Percentiles rank a stretch among this genome's conserved stretches.
phyloP scores from a whole-genome alignment of 2,888 invertebrate genomes.

The Drosophila affinis region DNA sequence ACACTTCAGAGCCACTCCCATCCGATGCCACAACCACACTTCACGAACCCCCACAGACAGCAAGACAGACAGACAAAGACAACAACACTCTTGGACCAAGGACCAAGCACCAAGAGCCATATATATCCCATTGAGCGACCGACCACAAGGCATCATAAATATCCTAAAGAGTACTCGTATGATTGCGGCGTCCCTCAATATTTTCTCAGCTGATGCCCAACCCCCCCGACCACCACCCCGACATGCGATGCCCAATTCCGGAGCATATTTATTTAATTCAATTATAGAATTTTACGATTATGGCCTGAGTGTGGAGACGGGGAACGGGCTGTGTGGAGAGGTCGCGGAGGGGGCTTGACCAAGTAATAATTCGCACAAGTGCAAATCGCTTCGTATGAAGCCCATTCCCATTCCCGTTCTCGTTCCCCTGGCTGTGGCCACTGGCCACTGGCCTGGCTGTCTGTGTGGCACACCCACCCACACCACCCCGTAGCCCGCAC shows the following conservation, averaged over 20 bases:
- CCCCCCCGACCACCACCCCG: conserved; percentile 10
- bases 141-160: conserved; percentile 63
- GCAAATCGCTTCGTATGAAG: conserved; percentile 63
- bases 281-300: conserved; percentile 83
- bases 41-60: not conserved
- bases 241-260: conserved; percentile 25
- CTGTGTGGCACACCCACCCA: conserved; percentile 4
- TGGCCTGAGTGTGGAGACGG: conserved; percentile 34
- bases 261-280: conserved; percentile 82
- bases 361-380: conserved; percentile 75
- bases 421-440: not conserved
- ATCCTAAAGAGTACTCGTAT: conserved; percentile 26
- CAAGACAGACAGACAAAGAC: not conserved
- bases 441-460: not conserved
- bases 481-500: not conserved
- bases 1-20: conserved; percentile 1
- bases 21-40: not conserved
- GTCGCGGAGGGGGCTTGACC: conserved; percentile 19
- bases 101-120: not conserved
- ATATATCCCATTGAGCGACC: conserved; percentile 24
- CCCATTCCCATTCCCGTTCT: conserved; percentile 10
- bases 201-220: conserved; percentile 75
- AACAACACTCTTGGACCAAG: not conserved
- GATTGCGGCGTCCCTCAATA: conserved; percentile 46
- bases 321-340: not conserved